Percentiles rank a stretch among this genome's conserved stretches.
phyloP scores from a whole-genome alignment of 53 echinoderm and acorn worm species.

The Luidia sarsii region DNA sequence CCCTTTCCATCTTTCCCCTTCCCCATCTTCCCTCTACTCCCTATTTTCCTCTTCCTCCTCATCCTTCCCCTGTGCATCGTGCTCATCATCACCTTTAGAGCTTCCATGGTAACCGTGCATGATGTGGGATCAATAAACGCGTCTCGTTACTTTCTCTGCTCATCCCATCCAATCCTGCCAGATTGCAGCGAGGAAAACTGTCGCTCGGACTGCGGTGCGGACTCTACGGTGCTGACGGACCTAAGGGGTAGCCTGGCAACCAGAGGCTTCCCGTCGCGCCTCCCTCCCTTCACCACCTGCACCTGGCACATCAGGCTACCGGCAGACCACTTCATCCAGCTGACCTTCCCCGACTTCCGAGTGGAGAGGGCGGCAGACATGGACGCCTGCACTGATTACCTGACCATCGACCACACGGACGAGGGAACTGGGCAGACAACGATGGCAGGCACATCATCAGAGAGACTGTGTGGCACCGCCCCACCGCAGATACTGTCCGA shows the following conservation, averaged over 20 bases:
- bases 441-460: neutral
- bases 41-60: too few species aligned
- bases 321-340: constrained; percentile 38
- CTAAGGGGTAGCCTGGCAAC: constrained; percentile 58
- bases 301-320: constrained; percentile 51
- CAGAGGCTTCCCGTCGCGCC: constrained; percentile 56
- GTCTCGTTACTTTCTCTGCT: too few species aligned
- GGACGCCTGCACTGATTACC: constrained; percentile 43
- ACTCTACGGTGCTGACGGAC: constrained; percentile 15
- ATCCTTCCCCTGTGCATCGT: too few species aligned
- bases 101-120: too few species aligned
- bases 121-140: too few species aligned
- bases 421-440: neutral
- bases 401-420: constrained; percentile 1
- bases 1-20: too few species aligned
- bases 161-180: too few species aligned
- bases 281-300: constrained; percentile 73
- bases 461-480: constrained; percentile 41
- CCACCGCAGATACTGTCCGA: constrained; percentile 58
- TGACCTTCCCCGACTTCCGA: constrained; percentile 61
- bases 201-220: constrained; percentile 48
- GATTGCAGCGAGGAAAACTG: constrained; percentile 72
- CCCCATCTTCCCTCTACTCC: too few species aligned
- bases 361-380: constrained; percentile 13
- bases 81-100: too few species aligned